phyloP scores from a whole-genome alignment of 2,113 vertebrate genomes.

The Pseudorasbora parva region DNA sequence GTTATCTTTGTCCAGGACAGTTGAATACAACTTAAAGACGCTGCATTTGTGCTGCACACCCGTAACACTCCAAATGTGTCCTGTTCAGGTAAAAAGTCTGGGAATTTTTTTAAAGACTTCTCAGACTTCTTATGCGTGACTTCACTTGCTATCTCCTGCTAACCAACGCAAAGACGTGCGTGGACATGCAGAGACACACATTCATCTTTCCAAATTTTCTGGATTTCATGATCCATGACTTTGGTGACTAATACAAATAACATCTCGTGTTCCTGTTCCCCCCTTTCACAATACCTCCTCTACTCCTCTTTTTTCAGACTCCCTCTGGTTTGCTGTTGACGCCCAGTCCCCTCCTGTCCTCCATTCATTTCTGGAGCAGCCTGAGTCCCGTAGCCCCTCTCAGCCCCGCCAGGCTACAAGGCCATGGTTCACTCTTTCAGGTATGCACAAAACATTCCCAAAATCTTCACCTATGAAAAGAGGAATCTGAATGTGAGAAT shows the following conservation, averaged over 20 bases:
- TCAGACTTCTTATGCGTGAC: background rate
- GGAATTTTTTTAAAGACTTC: background rate
- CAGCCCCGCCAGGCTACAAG: constrained; percentile 92
- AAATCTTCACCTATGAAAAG: background rate
- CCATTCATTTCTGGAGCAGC: constrained; percentile 97
- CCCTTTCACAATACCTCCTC: background rate
- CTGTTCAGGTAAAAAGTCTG: background rate
- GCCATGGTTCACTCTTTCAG: constrained; percentile 92
- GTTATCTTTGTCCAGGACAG: background rate
- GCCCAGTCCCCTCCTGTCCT: constrained; percentile 91
- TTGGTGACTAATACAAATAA: constrained; percentile 36
- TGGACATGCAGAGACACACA: background rate
- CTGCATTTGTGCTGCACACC: background rate
- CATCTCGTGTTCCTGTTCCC: constrained; percentile 6
- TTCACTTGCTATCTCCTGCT: background rate
- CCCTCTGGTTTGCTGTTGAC: constrained; percentile 91
- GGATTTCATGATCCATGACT: constrained; percentile 16
- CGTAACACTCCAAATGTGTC: background rate
- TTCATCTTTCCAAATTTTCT: background rate
- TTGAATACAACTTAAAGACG: background rate
- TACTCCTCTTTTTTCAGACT: constrained; percentile 77
- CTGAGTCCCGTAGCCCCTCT: constrained; percentile 93
- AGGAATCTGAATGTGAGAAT: background rate
- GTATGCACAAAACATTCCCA: constrained; percentile 67
- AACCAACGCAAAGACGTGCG: background rate